Percentiles rank a stretch among this genome's conserved stretches.
phyloP scores from a whole-genome alignment of 1,140 invertebrate species.

The Harpegnathos saltator region DNA sequence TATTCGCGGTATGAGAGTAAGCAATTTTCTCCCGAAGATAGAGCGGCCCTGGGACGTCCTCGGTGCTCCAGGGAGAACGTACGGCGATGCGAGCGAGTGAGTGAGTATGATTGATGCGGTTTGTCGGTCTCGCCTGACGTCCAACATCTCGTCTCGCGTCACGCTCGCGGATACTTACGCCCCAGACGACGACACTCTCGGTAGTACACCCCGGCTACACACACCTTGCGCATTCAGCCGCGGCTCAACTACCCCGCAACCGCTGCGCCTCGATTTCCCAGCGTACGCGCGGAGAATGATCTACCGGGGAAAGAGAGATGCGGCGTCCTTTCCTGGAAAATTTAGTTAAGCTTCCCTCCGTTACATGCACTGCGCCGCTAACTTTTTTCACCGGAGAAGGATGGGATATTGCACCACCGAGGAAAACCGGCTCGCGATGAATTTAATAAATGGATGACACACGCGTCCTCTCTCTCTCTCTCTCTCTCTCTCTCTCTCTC shows the following conservation, averaged over 20 bases:
- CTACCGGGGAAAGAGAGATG: background rate
- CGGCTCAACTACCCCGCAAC: conserved; percentile 32
- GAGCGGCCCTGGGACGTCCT: conserved; percentile 64
- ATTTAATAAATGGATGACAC: background rate
- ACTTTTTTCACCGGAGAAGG: background rate
- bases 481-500: no score
- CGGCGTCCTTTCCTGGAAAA: conserved; percentile 3
- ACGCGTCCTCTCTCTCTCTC: background rate
- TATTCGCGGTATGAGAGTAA: conserved; percentile 66
- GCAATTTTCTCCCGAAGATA: conserved; percentile 75
- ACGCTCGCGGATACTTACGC: conserved; percentile 49
- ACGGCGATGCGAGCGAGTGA: conserved; percentile 71
- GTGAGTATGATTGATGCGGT: conserved; percentile 79
- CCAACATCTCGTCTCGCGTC: conserved; percentile 65
- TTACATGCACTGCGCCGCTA: background rate
- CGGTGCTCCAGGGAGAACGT: conserved; percentile 60
- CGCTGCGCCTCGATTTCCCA: conserved; percentile 25
- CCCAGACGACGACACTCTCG: conserved; percentile 50
- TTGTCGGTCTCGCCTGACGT: conserved; percentile 68
- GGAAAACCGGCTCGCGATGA: background rate
- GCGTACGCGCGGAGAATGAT: conserved; percentile 46
- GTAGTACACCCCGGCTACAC: conserved; percentile 40
- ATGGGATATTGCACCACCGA: background rate
- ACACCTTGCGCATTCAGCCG: conserved; percentile 36
- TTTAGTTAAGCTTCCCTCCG: conserved; percentile 15